phyloP scores from a whole-genome alignment of 2,888 invertebrate species.

The Leptinotarsa haldemani region DNA sequence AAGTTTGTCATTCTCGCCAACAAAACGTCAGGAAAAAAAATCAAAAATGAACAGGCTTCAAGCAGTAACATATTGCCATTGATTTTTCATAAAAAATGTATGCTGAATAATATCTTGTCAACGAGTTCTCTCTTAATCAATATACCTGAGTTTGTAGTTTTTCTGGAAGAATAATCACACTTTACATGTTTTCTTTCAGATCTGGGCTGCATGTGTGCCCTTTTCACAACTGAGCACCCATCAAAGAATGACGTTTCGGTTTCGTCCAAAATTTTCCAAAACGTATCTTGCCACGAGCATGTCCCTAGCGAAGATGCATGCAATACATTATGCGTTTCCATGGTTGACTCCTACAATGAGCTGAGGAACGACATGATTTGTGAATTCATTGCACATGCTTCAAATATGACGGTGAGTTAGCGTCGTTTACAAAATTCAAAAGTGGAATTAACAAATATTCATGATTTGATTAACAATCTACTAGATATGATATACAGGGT shows the following conservation, averaged over 20 bases:
- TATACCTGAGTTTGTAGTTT: too few relatives aligned
- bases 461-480: too few relatives aligned
- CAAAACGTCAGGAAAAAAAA: too few relatives aligned
- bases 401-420: slow-evolving; percentile 33
- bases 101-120: too few relatives aligned
- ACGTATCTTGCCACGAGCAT: slow-evolving; percentile 37
- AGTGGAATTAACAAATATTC: too few relatives aligned
- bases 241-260: slow-evolving; percentile 27
- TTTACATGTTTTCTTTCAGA: slow-evolving; percentile 25
- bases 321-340: slow-evolving; percentile 33
- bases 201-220: slow-evolving; percentile 38
- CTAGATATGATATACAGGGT: too few relatives aligned
- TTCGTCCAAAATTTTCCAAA: slow-evolving; percentile 31
- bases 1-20: too few relatives aligned
- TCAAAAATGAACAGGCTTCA: too few relatives aligned
- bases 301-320: slow-evolving; percentile 38
- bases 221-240: slow-evolving; percentile 32
- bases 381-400: slow-evolving; percentile 19
- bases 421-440: too few relatives aligned
- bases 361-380: slow-evolving; percentile 33
- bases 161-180: neutral
- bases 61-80: too few relatives aligned
- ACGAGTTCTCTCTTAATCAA: too few relatives aligned
- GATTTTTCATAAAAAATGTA: too few relatives aligned
- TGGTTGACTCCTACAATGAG: slow-evolving; percentile 25